Evolutionary conservation across 1,140 invertebrate genomes (phyloP).

Genomic region (Brachionus plicatilis): DNA sequence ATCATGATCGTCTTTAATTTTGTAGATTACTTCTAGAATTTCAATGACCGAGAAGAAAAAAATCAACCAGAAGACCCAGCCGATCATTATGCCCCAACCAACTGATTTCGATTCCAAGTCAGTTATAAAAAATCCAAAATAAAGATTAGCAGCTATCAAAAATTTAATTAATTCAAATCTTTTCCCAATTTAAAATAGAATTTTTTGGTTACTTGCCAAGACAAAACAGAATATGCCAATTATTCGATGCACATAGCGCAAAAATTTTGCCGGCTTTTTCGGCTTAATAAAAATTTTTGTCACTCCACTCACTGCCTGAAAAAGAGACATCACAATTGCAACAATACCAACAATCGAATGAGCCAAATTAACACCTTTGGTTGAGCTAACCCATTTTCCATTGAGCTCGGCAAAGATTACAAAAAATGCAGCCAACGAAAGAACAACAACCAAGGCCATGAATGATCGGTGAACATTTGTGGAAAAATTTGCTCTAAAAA

Average conservation of each 20-base stretch:
- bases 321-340: background rate
- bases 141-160: background rate
- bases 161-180: background rate
- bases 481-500: background rate
- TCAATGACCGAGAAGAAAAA: background rate
- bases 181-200: background rate
- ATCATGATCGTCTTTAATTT: constrained; percentile 5
- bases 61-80: background rate
- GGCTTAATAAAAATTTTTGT: background rate
- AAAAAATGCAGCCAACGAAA: background rate
- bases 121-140: constrained; percentile 14
- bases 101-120: background rate
- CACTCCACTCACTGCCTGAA: background rate
- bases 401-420: background rate
- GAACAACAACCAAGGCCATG: background rate
- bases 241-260: background rate
- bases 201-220: background rate
- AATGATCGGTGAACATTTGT: background rate
- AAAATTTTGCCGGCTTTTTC: background rate
- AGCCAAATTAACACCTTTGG: background rate
- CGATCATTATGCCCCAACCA: constrained; percentile 22
- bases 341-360: constrained; percentile 34
- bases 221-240: background rate
- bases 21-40: constrained; percentile 5
- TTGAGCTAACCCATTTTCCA: background rate